Evolutionary conservation across 2,113 vertebrate genomes (phyloP).

Genomic region (Hemibagrus wyckioides): DNA sequence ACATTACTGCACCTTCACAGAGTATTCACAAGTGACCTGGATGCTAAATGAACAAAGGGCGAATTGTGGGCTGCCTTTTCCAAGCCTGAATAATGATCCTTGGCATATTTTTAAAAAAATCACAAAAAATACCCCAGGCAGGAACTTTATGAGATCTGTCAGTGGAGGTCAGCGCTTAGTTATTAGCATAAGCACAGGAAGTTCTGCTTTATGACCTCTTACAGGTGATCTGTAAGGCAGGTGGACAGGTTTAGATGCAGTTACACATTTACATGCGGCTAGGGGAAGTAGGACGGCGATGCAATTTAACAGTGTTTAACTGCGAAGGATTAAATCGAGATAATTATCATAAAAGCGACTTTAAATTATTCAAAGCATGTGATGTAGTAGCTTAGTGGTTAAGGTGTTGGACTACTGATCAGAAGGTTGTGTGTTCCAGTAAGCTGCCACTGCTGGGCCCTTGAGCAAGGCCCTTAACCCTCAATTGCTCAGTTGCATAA

Average conservation of each 20-base stretch:
- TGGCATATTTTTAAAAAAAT: neutral
- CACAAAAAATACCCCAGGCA: neutral
- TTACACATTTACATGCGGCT: neutral
- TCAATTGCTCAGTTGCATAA: no score
- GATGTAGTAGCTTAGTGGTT: no score
- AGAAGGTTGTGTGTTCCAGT: no score
- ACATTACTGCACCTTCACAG: slow-evolving; percentile 29
- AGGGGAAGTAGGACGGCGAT: neutral
- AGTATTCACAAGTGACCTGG: slow-evolving; percentile 24
- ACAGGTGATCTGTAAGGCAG: neutral
- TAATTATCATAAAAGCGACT: neutral
- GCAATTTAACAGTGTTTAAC: neutral
- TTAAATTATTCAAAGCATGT: neutral
- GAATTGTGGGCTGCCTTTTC: slow-evolving; percentile 5
- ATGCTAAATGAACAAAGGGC: slow-evolving; percentile 17
- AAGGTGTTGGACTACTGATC: no score
- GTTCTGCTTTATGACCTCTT: neutral
- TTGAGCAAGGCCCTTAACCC: no score
- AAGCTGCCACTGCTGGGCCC: no score
- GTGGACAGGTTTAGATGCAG: neutral
- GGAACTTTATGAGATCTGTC: slow-evolving; percentile 8
- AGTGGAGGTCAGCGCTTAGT: neutral
- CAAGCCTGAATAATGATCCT: slow-evolving; percentile 15
- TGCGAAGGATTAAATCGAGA: neutral
- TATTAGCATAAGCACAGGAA: neutral